Conservation (phyloP, 2,113 vertebrate species). For the Otolemur garnettii region DNA sequence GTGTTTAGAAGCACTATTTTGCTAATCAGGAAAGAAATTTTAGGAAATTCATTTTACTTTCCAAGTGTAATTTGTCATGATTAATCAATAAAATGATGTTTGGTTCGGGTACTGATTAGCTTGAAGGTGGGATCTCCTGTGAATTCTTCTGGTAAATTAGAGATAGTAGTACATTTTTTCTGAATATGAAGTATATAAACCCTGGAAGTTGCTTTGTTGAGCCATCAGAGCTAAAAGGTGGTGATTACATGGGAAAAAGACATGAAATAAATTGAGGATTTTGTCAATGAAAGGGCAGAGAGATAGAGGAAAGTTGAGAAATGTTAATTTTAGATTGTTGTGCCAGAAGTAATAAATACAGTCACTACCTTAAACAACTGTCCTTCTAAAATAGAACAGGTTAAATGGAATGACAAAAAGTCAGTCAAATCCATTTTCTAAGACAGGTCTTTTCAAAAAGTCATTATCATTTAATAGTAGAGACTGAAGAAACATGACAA, state of each 20-base stretch:
- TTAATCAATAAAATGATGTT: conserved; percentile 73
- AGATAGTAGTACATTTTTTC: neutral
- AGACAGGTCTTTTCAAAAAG: conserved; percentile 7
- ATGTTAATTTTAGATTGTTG: conserved; percentile 34
- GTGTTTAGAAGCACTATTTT: conserved; percentile 58
- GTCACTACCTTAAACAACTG: conserved; percentile 30
- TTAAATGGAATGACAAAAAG: neutral
- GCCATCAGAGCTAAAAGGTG: neutral
- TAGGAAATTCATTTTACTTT: conserved; percentile 73
- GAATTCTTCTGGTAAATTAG: conserved; percentile 53
- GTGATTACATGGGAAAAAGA: neutral
- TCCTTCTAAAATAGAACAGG: neutral
- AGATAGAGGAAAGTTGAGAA: neutral
- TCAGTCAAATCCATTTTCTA: neutral
- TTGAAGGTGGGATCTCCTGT: conserved; percentile 45
- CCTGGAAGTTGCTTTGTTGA: conserved; percentile 18
- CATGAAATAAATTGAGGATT: conserved; percentile 33
- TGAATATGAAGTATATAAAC: neutral
- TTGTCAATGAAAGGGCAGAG: conserved; percentile 48
- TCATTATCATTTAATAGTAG: neutral
- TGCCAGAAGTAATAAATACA: neutral
- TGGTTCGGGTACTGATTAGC: conserved; percentile 61
- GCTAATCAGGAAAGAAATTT: conserved; percentile 74
- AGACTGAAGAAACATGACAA: neutral
- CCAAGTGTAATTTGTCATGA: conserved; percentile 64